phyloP scores from a whole-genome alignment of 2,888 invertebrate species.

The Andrena flavipes region DNA sequence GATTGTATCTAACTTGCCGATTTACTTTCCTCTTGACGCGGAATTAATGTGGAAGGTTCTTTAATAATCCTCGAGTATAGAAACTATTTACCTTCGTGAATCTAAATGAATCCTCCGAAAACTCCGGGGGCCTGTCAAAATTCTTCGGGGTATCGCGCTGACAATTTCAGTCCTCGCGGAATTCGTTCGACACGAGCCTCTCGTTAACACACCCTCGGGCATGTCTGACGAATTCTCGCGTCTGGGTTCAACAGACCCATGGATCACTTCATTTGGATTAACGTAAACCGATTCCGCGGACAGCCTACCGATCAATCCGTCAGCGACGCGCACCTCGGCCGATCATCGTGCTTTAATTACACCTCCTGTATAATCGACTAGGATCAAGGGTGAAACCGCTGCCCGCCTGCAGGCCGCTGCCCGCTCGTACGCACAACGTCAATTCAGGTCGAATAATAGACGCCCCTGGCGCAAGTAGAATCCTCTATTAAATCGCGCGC shows the following conservation, averaged over 20 bases:
- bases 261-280: constrained; percentile 1
- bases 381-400: constrained; percentile 25
- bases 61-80: not conserved
- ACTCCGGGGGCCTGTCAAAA: too few relatives aligned
- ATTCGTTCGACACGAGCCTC: not conserved
- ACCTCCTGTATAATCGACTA: constrained; percentile 18
- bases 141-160: not conserved
- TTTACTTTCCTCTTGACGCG: not conserved
- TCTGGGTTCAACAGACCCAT: not conserved
- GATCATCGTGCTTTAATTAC: constrained; percentile 58
- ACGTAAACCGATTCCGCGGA: constrained; percentile 32
- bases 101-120: too few relatives aligned
- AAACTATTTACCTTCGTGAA: too few relatives aligned
- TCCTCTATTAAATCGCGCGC: constrained; percentile 39
- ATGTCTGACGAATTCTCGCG: not conserved
- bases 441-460: constrained; percentile 15
- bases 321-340: constrained; percentile 13
- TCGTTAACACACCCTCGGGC: not conserved
- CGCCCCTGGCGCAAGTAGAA: constrained; percentile 27
- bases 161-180: not conserved
- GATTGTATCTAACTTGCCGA: constrained; percentile 5
- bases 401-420: constrained; percentile 17
- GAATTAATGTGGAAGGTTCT: not conserved
- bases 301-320: constrained; percentile 37
- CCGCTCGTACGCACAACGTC: constrained; percentile 12